These are phyloP conservation scores for Dryadula phaetusa DNA, from an alignment of 2,888 invertebrate genomes.

Conservation along the genomic window DNA sequence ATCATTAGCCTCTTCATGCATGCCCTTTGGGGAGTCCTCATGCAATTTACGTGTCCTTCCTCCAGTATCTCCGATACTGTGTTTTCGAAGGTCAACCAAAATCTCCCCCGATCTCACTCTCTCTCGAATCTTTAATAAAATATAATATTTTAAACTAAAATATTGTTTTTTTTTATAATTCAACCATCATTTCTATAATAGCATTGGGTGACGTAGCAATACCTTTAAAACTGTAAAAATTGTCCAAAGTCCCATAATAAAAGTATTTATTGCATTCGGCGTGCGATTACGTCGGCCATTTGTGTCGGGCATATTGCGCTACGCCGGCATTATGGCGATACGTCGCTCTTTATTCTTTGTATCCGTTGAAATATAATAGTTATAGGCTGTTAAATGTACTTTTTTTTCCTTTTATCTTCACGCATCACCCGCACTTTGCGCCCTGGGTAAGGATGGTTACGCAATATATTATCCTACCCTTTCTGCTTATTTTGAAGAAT, in stretches of 20 bases:
- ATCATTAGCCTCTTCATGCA: too few species aligned
- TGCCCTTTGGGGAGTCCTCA: too few species aligned
- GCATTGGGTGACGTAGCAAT: constrained; percentile 29
- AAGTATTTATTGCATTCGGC: constrained; percentile 37
- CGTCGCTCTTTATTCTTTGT: constrained; percentile 19
- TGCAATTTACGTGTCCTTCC: too few species aligned
- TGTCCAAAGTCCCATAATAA: constrained; percentile 31
- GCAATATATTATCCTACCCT: too few species aligned
- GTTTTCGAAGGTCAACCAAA: too few species aligned
- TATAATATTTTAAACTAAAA: not conserved
- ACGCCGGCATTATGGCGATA: constrained; percentile 32
- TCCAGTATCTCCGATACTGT: too few species aligned
- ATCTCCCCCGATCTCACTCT: too few species aligned
- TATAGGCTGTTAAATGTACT: not conserved
- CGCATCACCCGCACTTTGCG: not conserved
- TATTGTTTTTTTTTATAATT: not conserved
- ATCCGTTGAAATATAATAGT: constrained; percentile 20
- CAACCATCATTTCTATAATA: constrained; percentile 3
- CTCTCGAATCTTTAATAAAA: not conserved
- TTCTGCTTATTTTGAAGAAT: too few species aligned
- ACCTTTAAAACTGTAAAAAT: constrained; percentile 35
- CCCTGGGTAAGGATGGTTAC: too few species aligned
- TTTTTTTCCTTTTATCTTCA: constrained; percentile 6
- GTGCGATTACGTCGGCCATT: constrained; percentile 30
- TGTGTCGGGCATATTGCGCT: constrained; percentile 34